These are phyloP conservation scores for Gymnosoma rotundatum DNA, from an alignment of 2,888 invertebrate genomes.

Conservation along the genomic window DNA sequence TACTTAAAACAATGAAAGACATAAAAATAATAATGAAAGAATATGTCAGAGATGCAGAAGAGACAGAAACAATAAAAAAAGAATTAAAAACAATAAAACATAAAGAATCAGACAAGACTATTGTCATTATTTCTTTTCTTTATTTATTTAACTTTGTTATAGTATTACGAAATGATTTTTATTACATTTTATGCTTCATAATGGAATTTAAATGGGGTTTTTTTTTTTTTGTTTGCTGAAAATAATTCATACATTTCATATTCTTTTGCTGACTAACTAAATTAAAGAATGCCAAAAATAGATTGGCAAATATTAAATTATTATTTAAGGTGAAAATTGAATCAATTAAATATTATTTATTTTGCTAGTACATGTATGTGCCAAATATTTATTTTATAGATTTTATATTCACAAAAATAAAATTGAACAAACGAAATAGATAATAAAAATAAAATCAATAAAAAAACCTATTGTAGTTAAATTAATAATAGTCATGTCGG, in stretches of 20 bases:
- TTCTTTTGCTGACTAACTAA: not conserved
- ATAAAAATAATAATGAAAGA: slow-evolving; percentile 19
- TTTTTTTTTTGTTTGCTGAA: slow-evolving; percentile 3
- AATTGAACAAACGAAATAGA: too few species aligned
- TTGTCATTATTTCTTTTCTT: slow-evolving; percentile 53
- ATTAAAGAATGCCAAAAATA: slow-evolving; percentile 14
- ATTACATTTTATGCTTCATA: slow-evolving; percentile 27
- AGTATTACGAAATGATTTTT: slow-evolving; percentile 43
- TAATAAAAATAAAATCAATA: not conserved
- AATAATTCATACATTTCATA: slow-evolving; percentile 21
- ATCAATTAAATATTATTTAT: slow-evolving; percentile 36
- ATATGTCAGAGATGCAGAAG: slow-evolving; percentile 36
- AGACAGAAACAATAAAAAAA: slow-evolving; percentile 9
- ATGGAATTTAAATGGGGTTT: slow-evolving; percentile 49
- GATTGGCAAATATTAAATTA: slow-evolving; percentile 29
- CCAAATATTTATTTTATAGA: not conserved
- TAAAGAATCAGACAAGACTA: slow-evolving; percentile 56
- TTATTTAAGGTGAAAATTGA: slow-evolving; percentile 30
- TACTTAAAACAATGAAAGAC: slow-evolving; percentile 61
- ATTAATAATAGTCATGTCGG: not conserved
- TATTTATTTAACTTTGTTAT: slow-evolving; percentile 51
- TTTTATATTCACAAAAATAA: not conserved
- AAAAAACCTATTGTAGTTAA: too few species aligned
- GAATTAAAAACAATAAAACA: slow-evolving; percentile 5
- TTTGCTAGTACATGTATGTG: not conserved